Evolutionary conservation across 2,888 invertebrate genomes (phyloP).

Genomic region (Mongoloraphidia duomilia): DNA sequence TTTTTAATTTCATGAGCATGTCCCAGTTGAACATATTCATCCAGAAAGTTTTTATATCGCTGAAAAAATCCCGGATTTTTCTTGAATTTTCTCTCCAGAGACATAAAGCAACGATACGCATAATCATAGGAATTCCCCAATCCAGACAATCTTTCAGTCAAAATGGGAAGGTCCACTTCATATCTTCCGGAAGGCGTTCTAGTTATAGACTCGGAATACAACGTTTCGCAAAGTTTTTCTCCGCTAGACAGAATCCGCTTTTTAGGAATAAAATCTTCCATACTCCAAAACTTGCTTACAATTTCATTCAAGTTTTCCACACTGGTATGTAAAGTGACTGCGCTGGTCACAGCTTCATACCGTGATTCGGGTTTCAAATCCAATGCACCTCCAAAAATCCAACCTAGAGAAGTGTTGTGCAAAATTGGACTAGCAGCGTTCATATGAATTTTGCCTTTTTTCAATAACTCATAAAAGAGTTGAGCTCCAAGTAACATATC

Average conservation of each 20-base stretch:
- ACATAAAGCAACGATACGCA: slow-evolving; percentile 9
- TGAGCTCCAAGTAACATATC: too few relatives aligned
- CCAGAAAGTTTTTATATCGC: slow-evolving; percentile 11
- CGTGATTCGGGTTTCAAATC: too few relatives aligned
- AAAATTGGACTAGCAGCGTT: too few relatives aligned
- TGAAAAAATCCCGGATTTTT: slow-evolving; percentile 6
- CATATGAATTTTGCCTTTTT: too few relatives aligned
- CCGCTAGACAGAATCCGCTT: background rate
- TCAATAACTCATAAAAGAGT: too few relatives aligned
- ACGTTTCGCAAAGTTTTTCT: background rate
- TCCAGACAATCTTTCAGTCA: slow-evolving; percentile 3
- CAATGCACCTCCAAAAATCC: too few relatives aligned
- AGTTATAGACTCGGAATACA: background rate
- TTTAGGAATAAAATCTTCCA: background rate
- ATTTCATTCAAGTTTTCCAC: background rate
- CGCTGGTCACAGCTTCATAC: too few relatives aligned
- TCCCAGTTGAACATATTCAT: slow-evolving; percentile 10
- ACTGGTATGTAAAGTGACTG: background rate
- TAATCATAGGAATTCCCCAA: slow-evolving; percentile 8
- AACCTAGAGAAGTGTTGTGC: too few relatives aligned
- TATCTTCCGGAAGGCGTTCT: background rate
- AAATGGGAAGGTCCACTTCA: background rate
- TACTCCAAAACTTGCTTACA: background rate
- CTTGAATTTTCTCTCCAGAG: slow-evolving; percentile 9
- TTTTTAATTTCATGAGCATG: slow-evolving; percentile 11